Evolutionary conservation across 2,888 invertebrate species (phyloP), one percentile per base, ranked within the genome.

Genomic region (Ochropleura plecta): DNA sequence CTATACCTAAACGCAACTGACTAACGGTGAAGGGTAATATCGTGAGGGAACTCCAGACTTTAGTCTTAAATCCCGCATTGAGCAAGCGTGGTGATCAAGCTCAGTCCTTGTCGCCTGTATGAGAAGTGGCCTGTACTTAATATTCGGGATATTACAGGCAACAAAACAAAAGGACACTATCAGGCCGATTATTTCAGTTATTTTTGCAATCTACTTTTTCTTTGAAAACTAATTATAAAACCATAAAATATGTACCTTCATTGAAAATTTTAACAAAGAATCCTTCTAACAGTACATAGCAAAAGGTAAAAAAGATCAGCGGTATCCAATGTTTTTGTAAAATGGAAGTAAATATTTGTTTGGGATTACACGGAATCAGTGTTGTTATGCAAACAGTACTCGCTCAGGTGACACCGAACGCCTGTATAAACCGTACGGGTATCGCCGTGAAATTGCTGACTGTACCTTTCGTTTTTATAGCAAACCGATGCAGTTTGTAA

Each of bases 301-400:
- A 76, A 81, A 81, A 44, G 20, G 16, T 77, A 76, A 79, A 75
- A 78, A 78, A 83, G 81, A 84, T 80, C 86, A 85, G 68, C 82
- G 72, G 71, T 76, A 76, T 83, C 73, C 79, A 85, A 88, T 89
- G 86, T 87, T 88, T 86, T 86, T 86, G 76, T 87, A 76, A 89
- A 90, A 91, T 87, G 74, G 86, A 89, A 86, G 90, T 84, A 84
- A 93, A 92, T 91, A 91, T 93, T 93, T 91, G 90, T 88, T 91
- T 87, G 83, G 92, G 91, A 91, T 92, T 91, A 89, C 77, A 86
- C 80, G 81, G 84, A 89, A 91, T 91, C 90, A 85, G 87, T 88
- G 85, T 83, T 79, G 87, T 86, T 88, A 81, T 71, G 82, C 81
- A 88, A 91, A 89, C 88, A 86, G 68, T 72, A 75, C 55, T 79